Evolutionary conservation across 2,797 vertebrate genomes (phyloP), one percentile per base, ranked within the genome.

Genomic region (Knipowitschia caucasica): DNA sequence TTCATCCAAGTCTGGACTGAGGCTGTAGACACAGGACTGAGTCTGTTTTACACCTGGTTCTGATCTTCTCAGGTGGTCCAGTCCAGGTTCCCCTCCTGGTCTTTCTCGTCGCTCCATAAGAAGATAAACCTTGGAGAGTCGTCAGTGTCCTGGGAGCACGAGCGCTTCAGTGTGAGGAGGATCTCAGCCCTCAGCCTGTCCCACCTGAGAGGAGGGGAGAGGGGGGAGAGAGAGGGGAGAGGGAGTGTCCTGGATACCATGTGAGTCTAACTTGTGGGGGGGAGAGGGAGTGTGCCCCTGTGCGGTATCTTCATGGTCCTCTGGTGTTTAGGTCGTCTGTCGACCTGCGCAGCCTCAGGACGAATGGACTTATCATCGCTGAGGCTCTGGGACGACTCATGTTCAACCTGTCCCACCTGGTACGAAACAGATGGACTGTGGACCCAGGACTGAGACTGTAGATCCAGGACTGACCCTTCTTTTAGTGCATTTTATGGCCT

Each of bases 91-190:
- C 76, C 87, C n/a, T 89, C 83, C 84, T 84, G 92, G 39, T 89
- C 69, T 47, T 55, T 89, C 35, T 84, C 84, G 21, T 46, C 89
- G 58, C 64, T 92, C 38, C 91, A 92, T 61, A 93, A 92, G 69
- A 93, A 92, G 71, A 92, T 92, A 71, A 91, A 92, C 70, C 81
- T 92, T 8, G 89, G 85, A 33, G 91, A 92, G 49, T 80, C 88
- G 9, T 72, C 84, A 0, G 71, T 92, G 8, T 74, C 86, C 10
- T 93, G 91, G 92, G 91, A 93, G 54, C 91, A 92, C 0, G 91
- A 93, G 71, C 88, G 86, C 40, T 92, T 89, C 62, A 86, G 88
- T 36, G 75, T 91, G 45, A 88, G 85, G 26, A 80, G 86, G 55
- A 84, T 93, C 56, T 89, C 86, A 3, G 90, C 82, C 0, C 90